phyloP scores from a whole-genome alignment of 2,797 vertebrate species.

The Triplophysa yarkandensis region DNA sequence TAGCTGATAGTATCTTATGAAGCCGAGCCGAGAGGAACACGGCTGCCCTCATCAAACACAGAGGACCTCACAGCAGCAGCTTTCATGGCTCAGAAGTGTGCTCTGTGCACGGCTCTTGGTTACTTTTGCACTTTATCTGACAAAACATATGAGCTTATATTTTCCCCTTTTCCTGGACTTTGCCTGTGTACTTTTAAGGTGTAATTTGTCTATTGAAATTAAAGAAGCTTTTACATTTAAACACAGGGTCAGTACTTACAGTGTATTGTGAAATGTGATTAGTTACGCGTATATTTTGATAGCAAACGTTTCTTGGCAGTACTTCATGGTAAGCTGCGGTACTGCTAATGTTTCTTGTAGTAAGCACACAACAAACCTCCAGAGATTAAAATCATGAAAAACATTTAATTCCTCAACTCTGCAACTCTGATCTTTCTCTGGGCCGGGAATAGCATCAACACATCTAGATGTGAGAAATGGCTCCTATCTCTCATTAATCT shows the following conservation, averaged over 20 bases:
- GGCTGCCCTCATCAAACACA: slow-evolving; percentile 66
- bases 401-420: slow-evolving; percentile 21
- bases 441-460: slow-evolving; percentile 48
- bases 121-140: slow-evolving; percentile 44
- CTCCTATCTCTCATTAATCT: slow-evolving; percentile 56
- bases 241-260: neutral
- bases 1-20: slow-evolving; percentile 72
- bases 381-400: slow-evolving; percentile 26
- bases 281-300: neutral
- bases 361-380: slow-evolving; percentile 5
- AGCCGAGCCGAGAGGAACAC: slow-evolving; percentile 64
- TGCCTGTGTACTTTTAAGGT: neutral
- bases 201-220: neutral
- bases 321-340: neutral
- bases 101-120: slow-evolving; percentile 50
- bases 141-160: slow-evolving; percentile 23
- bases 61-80: slow-evolving; percentile 52
- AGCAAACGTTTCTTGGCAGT: slow-evolving; percentile 11
- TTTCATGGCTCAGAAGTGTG: slow-evolving; percentile 62
- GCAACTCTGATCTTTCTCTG: slow-evolving; percentile 24
- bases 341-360: slow-evolving; percentile 8
- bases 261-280: neutral
- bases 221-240: neutral
- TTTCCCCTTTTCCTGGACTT: slow-evolving; percentile 57
- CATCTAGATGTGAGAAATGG: slow-evolving; percentile 41